Conservation (phyloP, 2,888 invertebrate genomes). For the Orthonevra nobilis region DNA sequence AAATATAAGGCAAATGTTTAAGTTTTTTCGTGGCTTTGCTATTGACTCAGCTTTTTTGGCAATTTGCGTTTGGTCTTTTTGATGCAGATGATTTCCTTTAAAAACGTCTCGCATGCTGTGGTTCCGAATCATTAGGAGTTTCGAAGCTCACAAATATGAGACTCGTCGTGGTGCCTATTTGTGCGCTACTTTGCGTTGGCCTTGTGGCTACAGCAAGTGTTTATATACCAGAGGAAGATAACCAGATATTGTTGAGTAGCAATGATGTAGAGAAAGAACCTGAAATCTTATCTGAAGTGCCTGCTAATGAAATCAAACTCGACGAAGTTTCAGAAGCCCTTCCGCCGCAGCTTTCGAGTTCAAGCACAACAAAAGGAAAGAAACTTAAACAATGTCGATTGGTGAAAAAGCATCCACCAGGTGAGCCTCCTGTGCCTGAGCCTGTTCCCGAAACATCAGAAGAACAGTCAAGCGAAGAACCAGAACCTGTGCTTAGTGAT, state of each 20-base stretch:
- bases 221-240: slow-evolving; percentile 9
- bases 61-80: slow-evolving; percentile 5
- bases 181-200: slow-evolving; percentile 38
- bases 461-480: not conserved
- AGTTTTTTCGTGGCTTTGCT: slow-evolving; percentile 19
- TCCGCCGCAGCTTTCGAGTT: not conserved
- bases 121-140: slow-evolving; percentile 38
- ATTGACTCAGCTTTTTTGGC: slow-evolving; percentile 47
- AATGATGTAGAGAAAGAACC: too few species aligned
- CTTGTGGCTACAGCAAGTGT: slow-evolving; percentile 47
- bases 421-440: not conserved
- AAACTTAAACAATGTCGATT: slow-evolving; percentile 25
- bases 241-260: not conserved
- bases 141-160: slow-evolving; percentile 45
- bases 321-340: too few species aligned
- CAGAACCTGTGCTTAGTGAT: too few species aligned
- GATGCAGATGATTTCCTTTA: slow-evolving; percentile 15
- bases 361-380: not conserved
- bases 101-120: slow-evolving; percentile 19
- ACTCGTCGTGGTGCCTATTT: slow-evolving; percentile 51
- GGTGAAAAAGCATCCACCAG: too few species aligned
- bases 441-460: not conserved
- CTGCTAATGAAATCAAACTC: too few species aligned
- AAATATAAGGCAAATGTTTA: slow-evolving; percentile 13
- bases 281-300: not conserved